Base-by-base conservation (phyloP, 2,113 vertebrate species). In the Xiphias gladius region DNA sequence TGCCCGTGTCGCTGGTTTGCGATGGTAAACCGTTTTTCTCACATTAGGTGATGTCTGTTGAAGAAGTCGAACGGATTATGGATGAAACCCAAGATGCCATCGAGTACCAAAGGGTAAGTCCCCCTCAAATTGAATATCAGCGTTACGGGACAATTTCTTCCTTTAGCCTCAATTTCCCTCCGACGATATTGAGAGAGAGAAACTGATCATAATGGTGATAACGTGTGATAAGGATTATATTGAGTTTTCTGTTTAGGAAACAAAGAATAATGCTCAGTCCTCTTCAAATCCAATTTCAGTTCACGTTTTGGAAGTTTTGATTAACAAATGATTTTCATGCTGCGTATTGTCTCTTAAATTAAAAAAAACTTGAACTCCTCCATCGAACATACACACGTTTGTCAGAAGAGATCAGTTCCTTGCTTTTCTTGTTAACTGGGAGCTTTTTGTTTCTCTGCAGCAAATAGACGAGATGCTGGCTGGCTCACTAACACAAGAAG, bases 51-150 rank as follows among this genome's bases (percentile, higher is more conserved):
- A 97, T 99, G 97, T 99, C 98, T 7, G 93, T 99, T 37, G 98
- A 99, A 70, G 98, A 99, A 2, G 98, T 99, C n/a, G 98, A 99
- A 66, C 94, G 96, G 32, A 97, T 99, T 3, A 96, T 99, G 93
- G 98, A 98, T 22, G 98, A 99, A 89, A 99, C 98, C 0, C 96
- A 99, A 46, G 98, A 99, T 0, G 93, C 97, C 1, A 95, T 99
- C 32, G 97, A 99, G 82, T 99, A 99, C 91, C 98, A 99, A 90
- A 93, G 94, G 95, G 98, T 99, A 84, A 0, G 95, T 62, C 1
- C 6, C 7, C 2, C 2, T 20, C 20, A 0, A n/a, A n/a, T n/a
- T 35, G n/a, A 20, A 48, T 30, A 2, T 2, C 5, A 28, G 46
- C n/a, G 20, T 0, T 46, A 28, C n/a, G 0, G 6, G 22, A 9